Conservation (phyloP, 2,113 vertebrate species). For the Proterorhinus semilunaris region DNA sequence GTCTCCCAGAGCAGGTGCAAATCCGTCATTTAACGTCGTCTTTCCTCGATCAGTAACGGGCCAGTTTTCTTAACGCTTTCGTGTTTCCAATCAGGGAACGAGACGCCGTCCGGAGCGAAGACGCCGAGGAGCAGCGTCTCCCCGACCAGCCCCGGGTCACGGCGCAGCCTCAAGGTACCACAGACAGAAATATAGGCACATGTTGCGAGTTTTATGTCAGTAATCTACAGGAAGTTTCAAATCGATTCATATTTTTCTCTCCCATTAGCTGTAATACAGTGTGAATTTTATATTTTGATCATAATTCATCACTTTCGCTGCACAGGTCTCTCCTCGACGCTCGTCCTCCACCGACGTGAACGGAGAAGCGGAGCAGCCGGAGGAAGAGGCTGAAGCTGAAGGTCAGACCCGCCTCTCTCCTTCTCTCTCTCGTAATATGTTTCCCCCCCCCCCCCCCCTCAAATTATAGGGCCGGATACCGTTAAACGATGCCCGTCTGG, state of each 20-base stretch:
- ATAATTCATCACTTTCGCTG: neutral
- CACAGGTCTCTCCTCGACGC: conserved; percentile 79
- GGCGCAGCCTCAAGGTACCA: conserved; percentile 84
- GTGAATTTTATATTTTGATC: neutral
- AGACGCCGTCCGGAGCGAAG: conserved; percentile 83
- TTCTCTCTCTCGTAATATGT: no score
- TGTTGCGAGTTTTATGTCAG: no score
- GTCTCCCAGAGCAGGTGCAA: conserved; percentile 64
- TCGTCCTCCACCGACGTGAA: conserved; percentile 86
- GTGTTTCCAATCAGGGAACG: conserved; percentile 75
- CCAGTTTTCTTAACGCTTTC: neutral
- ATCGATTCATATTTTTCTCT: no score
- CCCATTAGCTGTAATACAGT: no score
- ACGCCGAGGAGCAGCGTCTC: conserved; percentile 87
- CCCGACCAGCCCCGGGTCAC: conserved; percentile 86
- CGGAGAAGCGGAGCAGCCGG: conserved; percentile 77
- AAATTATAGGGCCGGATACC: no score
- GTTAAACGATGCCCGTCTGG: no score
- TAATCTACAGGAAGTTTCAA: no score
- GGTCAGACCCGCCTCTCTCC: no score
- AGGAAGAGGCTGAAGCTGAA: conserved; percentile 78
- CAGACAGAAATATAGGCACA: no score
- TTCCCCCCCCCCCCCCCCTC: no score
- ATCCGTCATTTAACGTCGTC: neutral
- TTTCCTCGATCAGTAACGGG: neutral